Percentiles rank a stretch among this genome's conserved stretches.
phyloP scores from a whole-genome alignment of 2,797 vertebrate genomes.

The Rhyacichthys aspro region DNA sequence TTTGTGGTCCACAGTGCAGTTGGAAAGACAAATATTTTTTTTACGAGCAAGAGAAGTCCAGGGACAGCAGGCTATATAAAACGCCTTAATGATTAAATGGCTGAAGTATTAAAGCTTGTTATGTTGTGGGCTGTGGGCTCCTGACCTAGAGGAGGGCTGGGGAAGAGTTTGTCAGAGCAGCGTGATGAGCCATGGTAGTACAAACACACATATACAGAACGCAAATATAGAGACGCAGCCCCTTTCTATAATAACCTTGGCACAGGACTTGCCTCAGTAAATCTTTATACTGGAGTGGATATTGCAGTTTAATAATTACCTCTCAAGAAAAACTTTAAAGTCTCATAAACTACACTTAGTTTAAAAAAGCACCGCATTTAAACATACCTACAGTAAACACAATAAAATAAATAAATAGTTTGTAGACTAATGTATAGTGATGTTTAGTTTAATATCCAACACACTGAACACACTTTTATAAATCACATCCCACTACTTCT shows the following conservation, averaged over 20 bases:
- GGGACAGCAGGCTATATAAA: conserved; percentile 73
- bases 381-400: background rate
- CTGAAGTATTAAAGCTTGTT: conserved; percentile 82
- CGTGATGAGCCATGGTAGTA: conserved; percentile 36
- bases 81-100: conserved; percentile 80
- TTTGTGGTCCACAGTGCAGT: conserved; percentile 83
- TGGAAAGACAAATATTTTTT: conserved; percentile 88
- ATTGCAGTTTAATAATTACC: conserved; percentile 66
- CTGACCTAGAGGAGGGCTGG: conserved; percentile 48
- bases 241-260: conserved; percentile 32
- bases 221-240: conserved; percentile 23
- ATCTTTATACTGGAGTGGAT: conserved; percentile 63
- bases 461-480: no score
- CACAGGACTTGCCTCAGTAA: conserved; percentile 39
- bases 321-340: conserved; percentile 59
- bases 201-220: conserved; percentile 21
- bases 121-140: conserved; percentile 49
- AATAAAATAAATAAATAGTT: no score
- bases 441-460: no score
- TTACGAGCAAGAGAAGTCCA: conserved; percentile 76
- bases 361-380: conserved; percentile 13
- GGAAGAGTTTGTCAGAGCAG: conserved; percentile 36
- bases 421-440: no score
- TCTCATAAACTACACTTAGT: conserved; percentile 35
- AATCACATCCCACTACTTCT: no score